phyloP scores from a whole-genome alignment of 2,888 invertebrate genomes.

The Tryphoninae sp. region DNA sequence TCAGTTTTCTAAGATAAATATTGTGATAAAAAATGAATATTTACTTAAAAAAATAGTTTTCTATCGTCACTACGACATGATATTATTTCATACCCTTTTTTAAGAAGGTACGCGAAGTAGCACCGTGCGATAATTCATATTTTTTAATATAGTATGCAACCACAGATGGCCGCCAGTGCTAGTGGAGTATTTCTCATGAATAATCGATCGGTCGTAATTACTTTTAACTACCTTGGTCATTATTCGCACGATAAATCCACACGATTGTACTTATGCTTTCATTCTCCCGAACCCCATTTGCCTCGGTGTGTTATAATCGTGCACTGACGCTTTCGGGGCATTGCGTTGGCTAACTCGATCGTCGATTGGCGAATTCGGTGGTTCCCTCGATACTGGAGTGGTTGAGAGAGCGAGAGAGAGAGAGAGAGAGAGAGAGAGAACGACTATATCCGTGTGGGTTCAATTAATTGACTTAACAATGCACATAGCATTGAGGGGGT shows the following conservation, averaged over 20 bases:
- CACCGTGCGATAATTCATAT: too few species aligned
- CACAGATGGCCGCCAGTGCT: too few species aligned
- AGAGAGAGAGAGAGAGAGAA: background rate
- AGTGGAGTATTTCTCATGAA: background rate
- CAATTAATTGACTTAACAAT: slow-evolving; percentile 38
- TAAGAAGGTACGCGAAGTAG: too few species aligned
- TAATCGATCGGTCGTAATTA: slow-evolving; percentile 24
- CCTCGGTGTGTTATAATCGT: slow-evolving; percentile 19
- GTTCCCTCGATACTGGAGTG: background rate
- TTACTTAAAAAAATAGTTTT: too few species aligned
- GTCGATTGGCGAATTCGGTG: slow-evolving; percentile 25
- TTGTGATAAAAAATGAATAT: too few species aligned
- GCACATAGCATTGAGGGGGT: background rate
- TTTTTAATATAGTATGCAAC: too few species aligned
- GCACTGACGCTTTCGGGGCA: background rate
- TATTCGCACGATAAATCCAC: slow-evolving; percentile 13
- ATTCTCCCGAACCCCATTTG: slow-evolving; percentile 6
- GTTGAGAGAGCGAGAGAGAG: background rate
- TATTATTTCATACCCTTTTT: too few species aligned
- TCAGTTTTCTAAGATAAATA: too few species aligned
- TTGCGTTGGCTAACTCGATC: slow-evolving; percentile 6
- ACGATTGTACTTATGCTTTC: slow-evolving; percentile 26
- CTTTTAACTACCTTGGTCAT: slow-evolving; percentile 12
- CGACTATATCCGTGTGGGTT: background rate
- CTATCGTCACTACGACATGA: too few species aligned